A percentile compares a stretch with the other conserved stretches of the same genome.
Evolutionary conservation across 2,888 invertebrate genomes (phyloP).

Genomic region (Trachelus iudaicus): DNA sequence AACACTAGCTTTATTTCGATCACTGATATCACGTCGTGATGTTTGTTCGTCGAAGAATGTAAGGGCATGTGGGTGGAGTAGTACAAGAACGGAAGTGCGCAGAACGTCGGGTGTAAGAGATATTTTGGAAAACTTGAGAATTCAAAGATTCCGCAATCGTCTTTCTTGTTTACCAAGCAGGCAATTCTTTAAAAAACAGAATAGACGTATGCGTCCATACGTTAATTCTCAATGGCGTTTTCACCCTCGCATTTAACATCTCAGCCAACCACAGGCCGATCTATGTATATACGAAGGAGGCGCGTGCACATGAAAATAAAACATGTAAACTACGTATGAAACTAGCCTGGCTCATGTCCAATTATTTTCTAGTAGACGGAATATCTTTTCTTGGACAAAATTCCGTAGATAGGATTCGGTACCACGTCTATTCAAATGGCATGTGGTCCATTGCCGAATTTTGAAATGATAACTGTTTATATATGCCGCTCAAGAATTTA

Average conservation of each 20-base stretch:
- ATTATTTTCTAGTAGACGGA: not conserved
- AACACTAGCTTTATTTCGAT: slow-evolving; percentile 1
- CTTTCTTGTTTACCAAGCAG: not conserved
- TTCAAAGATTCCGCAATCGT: not conserved
- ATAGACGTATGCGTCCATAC: not conserved
- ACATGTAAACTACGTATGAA: not conserved
- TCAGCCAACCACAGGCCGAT: not conserved
- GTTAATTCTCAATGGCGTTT: not conserved
- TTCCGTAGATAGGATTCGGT: not conserved
- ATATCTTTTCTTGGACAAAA: not conserved
- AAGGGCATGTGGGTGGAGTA: not conserved
- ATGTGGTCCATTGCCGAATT: not conserved
- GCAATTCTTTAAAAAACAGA: not conserved
- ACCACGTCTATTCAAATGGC: not conserved
- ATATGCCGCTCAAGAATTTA: not conserved
- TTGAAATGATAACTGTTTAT: not conserved
- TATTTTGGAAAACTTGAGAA: not conserved
- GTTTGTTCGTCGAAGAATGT: not conserved
- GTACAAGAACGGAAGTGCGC: not conserved
- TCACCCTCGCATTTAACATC: not conserved
- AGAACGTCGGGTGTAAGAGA: not conserved
- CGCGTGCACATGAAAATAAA: not conserved
- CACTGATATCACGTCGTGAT: not conserved
- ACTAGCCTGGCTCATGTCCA: not conserved
- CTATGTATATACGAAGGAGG: not conserved